Conservation (phyloP, 2,797 vertebrate species). For the Dendrocincla fuliginosa region DNA sequence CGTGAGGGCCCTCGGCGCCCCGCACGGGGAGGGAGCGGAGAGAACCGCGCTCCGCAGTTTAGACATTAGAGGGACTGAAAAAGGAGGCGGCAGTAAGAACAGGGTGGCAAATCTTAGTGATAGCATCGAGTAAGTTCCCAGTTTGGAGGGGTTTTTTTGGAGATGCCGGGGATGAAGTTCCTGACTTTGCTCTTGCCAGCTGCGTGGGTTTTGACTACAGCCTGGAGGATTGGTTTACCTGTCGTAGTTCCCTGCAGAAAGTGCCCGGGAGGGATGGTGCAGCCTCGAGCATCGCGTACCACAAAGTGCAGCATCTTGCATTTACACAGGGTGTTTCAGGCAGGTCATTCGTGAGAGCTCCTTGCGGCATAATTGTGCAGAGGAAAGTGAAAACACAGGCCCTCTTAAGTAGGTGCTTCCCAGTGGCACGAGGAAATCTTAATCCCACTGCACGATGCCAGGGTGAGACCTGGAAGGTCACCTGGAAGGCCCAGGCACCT, state of each 20-base stretch:
- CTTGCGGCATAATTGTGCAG: not conserved
- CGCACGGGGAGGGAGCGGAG: too few relatives aligned
- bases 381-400: accelerated
- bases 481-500: not conserved
- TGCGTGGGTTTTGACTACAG: not conserved
- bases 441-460: not conserved
- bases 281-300: accelerated
- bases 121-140: accelerated
- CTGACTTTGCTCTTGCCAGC: not conserved
- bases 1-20: too few relatives aligned
- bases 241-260: not conserved
- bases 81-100: accelerated
- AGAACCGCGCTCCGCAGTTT: too few relatives aligned
- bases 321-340: accelerated
- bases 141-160: not conserved
- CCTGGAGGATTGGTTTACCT: too few relatives aligned
- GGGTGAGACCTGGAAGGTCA: not conserved
- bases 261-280: not conserved
- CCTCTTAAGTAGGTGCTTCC: not conserved
- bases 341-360: accelerated
- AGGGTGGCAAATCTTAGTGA: not conserved
- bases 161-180: not conserved
- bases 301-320: accelerated
- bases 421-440: not conserved
- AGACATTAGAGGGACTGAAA: too few relatives aligned